Percentiles rank a stretch among this genome's conserved stretches.
phyloP scores from a whole-genome alignment of 2,888 invertebrate species.

The Dryococelus australis region DNA sequence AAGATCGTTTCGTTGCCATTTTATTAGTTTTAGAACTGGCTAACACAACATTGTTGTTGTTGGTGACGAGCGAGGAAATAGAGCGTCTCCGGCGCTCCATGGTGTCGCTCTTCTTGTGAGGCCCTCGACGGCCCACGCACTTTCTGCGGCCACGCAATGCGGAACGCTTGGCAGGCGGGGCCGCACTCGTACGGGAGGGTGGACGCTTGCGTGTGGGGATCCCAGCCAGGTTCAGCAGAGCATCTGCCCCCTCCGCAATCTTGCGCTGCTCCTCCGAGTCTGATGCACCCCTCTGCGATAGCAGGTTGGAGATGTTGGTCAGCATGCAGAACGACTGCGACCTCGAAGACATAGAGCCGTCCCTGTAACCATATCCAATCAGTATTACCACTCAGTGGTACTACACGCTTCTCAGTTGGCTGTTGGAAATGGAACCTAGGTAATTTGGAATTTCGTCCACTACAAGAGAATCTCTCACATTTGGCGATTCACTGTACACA shows the following conservation, averaged over 20 bases:
- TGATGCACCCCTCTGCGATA: slow-evolving; percentile 49
- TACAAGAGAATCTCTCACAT: too few species aligned
- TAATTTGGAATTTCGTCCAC: too few species aligned
- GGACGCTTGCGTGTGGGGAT: slow-evolving; percentile 56
- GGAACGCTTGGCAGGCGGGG: slow-evolving; percentile 23
- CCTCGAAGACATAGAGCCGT: not conserved
- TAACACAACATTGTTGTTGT: slow-evolving; percentile 19
- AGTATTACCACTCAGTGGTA: too few species aligned
- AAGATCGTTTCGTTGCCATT: slow-evolving; percentile 3
- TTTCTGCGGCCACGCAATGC: slow-evolving; percentile 33
- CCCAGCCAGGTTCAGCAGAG: slow-evolving; percentile 77
- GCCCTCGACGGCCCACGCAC: not conserved
- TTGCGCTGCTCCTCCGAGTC: slow-evolving; percentile 73
- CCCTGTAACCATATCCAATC: not conserved
- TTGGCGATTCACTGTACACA: too few species aligned
- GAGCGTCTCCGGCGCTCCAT: slow-evolving; percentile 4
- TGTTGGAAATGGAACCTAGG: too few species aligned
- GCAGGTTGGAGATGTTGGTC: slow-evolving; percentile 9
- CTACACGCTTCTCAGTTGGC: too few species aligned
- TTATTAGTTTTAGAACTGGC: not conserved
- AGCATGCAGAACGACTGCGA: not conserved
- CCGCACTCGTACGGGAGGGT: slow-evolving; percentile 13
- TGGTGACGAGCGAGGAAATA: not conserved
- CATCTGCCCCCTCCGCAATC: slow-evolving; percentile 81
- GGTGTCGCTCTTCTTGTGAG: not conserved